phyloP scores from a whole-genome alignment of 2,797 vertebrate genomes.

The Poecile montanus region DNA sequence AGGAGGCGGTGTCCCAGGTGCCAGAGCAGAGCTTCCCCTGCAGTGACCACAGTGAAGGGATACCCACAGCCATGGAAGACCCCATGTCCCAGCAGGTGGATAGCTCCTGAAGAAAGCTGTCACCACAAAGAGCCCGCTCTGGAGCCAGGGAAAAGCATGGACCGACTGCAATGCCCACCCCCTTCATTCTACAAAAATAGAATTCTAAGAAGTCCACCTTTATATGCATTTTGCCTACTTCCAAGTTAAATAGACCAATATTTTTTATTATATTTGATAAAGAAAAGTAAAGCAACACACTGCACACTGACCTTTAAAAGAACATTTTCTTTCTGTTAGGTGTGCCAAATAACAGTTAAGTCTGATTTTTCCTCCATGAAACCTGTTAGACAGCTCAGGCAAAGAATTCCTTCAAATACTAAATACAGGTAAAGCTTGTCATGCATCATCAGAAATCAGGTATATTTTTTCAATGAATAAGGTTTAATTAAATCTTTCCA shows the following conservation, averaged over 20 bases:
- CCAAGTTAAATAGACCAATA: neutral
- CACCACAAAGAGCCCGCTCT: rapidly evolving
- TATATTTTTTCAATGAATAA: neutral
- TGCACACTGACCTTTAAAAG: neutral
- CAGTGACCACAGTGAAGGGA: neutral
- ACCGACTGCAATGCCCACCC: neutral
- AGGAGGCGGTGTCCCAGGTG: neutral
- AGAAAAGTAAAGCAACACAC: neutral
- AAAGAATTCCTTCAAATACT: neutral
- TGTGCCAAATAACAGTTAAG: neutral
- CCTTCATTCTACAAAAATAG: neutral
- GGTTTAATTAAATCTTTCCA: neutral
- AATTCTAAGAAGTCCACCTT: neutral
- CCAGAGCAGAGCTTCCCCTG: neutral
- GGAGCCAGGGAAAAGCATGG: neutral
- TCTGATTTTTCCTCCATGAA: neutral
- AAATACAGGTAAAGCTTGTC: neutral
- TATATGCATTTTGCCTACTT: neutral
- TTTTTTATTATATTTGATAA: neutral
- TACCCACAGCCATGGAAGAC: rapidly evolving
- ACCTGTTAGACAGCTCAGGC: neutral
- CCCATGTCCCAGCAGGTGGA: neutral
- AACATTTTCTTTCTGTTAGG: neutral
- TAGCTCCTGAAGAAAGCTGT: neutral
- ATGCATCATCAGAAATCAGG: neutral